These are phyloP conservation scores for Myripristis murdjan DNA, from an alignment of 2,797 vertebrate species.

Conservation along the genomic window DNA sequence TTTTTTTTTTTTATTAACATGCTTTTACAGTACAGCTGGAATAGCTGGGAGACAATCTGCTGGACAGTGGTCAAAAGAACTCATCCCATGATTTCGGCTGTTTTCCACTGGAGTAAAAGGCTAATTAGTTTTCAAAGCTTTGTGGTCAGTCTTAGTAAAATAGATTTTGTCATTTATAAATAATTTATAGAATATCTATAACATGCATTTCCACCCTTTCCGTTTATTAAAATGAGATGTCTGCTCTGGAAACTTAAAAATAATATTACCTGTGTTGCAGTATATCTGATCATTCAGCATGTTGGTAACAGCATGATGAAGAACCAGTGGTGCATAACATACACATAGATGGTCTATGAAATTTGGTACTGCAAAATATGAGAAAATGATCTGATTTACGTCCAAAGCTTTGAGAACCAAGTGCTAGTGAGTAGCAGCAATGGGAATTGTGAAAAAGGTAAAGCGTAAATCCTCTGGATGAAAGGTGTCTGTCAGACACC, in stretches of 20 bases:
- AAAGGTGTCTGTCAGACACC: no score
- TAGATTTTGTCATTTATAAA: constrained; percentile 70
- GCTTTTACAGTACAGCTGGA: constrained; percentile 80
- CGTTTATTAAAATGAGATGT: not conserved
- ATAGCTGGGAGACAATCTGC: constrained; percentile 81
- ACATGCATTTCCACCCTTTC: constrained; percentile 22
- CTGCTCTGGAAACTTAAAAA: constrained; percentile 15
- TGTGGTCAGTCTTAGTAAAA: constrained; percentile 78
- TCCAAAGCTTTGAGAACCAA: constrained; percentile 72
- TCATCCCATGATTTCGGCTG: constrained; percentile 60
- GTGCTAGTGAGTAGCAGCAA: constrained; percentile 66
- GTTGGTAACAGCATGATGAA: constrained; percentile 27
- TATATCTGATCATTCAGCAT: constrained; percentile 23
- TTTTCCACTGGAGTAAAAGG: constrained; percentile 56
- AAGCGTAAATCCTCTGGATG: no score
- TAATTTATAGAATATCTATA: constrained; percentile 58
- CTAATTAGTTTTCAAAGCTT: constrained; percentile 63
- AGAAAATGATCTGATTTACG: constrained; percentile 40
- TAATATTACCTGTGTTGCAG: constrained; percentile 18
- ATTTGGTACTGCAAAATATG: constrained; percentile 33
- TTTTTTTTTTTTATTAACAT: constrained; percentile 83
- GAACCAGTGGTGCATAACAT: constrained; percentile 41
- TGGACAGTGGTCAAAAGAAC: constrained; percentile 73
- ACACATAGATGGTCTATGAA: constrained; percentile 15
- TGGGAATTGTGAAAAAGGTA: constrained; percentile 44